Evolutionary conservation across 1,140 invertebrate genomes (phyloP).

Genomic region (Heliconius congener): DNA sequence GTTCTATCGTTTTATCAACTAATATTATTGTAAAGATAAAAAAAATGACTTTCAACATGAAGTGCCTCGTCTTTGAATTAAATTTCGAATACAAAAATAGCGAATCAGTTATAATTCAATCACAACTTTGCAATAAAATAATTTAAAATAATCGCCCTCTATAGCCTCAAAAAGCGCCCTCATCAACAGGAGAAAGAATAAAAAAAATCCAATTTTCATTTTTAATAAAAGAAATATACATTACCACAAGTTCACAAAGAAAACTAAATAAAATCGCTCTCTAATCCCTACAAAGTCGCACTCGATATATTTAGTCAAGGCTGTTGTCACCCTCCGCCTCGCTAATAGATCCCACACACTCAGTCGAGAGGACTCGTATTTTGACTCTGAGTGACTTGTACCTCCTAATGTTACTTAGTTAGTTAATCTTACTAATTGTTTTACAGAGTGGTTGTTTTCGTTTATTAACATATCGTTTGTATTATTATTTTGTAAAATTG

Average conservation of each 20-base stretch:
- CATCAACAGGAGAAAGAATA: too few species aligned
- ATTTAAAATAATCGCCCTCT: too few species aligned
- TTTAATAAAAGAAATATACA: neutral
- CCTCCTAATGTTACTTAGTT: constrained; percentile 1
- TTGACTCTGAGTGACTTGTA: neutral
- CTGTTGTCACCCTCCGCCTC: neutral
- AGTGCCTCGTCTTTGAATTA: too few species aligned
- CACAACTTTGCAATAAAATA: neutral
- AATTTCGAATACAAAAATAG: neutral
- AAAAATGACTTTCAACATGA: too few species aligned
- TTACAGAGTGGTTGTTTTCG: neutral
- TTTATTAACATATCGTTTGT: neutral
- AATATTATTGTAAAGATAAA: too few species aligned
- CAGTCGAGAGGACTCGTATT: neutral
- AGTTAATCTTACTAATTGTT: constrained; percentile 16
- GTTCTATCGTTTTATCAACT: too few species aligned
- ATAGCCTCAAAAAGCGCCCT: too few species aligned
- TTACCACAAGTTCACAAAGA: neutral
- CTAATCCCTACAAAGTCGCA: neutral
- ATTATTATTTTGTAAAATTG: neutral
- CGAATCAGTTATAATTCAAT: too few species aligned
- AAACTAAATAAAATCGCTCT: neutral
- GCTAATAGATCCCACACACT: constrained; percentile 7
- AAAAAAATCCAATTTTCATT: neutral
- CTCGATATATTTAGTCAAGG: neutral